Evolutionary conservation across 2,888 invertebrate genomes (phyloP), one percentile per base, ranked within the genome.

Genomic region (Oxycera nigricornis): DNA sequence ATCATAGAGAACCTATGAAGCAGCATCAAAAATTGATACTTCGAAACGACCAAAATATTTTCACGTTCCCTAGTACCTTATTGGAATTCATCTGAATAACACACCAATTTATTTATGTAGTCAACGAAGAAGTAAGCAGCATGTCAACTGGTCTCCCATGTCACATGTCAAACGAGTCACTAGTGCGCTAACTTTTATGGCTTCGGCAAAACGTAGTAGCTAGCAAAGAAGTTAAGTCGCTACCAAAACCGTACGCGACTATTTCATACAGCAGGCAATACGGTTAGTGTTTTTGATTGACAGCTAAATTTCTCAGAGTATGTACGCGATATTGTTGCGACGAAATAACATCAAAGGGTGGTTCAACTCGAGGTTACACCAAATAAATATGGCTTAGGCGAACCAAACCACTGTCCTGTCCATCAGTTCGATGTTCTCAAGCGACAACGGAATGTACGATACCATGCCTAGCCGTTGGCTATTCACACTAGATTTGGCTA

Each of bases 381-480:
- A 20, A 24, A 57, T 14, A 46, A n/a, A 7, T 14, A 57, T 57
- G 57, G 26, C 24, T 57, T 57, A 57, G 57, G 9, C 57, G 57
- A 57, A 28, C 57, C 57, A 57, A 57, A 28, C 57, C 57, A 28
- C 57, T 57, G 57, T 57, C 11, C 57, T 57, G 57, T 57, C 57
- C 57, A 26, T 57, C 57, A 26, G 11, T 57, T 57, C 28, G 24
- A 57, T 46, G 17, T 46, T 46, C 46, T 46, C 17, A 17, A 46
- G 46, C 17, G 46, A 46, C 46, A 46, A 46, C 46, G 46, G 11
- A 7, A 46, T 17, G 46, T 17, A 46, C 14, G 17, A 46, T 46
- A 46, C 7, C n/a, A n/a, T n/a, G 46, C 14, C 46, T n/a, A n/a
- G n/a, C n/a, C 46, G 46, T 46, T 46, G 46, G 17, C 4, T 3